phyloP scores from a whole-genome alignment of 2,113 vertebrate species.

The human (Homo sapiens) region GRCh38 chr4:5472001-5472500 shows the following conservation, averaged over 20 bases:
- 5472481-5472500: background rate
- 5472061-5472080: no score
- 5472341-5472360: background rate
- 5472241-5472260: no score
- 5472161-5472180: background rate
- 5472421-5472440: background rate
- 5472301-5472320: background rate
- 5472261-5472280: fast-evolving
- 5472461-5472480: background rate
- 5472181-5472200: background rate
- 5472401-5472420: background rate
- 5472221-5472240: background rate
- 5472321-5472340: background rate
- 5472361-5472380: background rate
- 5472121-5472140: background rate
- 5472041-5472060: fast-evolving
- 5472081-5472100: background rate
- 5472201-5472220: background rate
- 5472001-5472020: background rate
- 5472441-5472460: background rate
- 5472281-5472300: fast-evolving
- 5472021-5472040: background rate
- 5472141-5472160: background rate
- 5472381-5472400: background rate
- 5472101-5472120: fast-evolving